A percentile compares a stretch with the other conserved stretches of the same genome.
These are phyloP conservation scores for Sapayoa aenigma DNA, from an alignment of 2,113 vertebrate genomes.

Conservation along the genomic window DNA sequence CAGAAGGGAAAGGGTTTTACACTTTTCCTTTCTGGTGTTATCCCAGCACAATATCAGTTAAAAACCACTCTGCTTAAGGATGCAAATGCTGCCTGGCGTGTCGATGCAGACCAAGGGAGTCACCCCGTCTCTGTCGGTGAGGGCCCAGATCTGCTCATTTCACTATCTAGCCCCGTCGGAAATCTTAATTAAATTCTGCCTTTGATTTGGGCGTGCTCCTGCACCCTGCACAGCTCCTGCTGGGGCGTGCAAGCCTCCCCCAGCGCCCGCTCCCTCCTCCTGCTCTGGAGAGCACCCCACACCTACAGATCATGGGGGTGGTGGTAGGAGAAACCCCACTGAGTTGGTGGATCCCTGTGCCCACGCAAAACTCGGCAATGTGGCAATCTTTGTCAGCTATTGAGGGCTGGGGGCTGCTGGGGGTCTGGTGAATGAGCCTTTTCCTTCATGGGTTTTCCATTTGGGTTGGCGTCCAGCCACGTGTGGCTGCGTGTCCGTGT, in stretches of 20 bases:
- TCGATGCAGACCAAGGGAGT: slow-evolving; percentile 15
- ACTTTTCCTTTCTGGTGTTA: background rate
- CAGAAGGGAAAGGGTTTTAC: background rate
- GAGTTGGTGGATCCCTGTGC: fast-evolving
- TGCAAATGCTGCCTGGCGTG: slow-evolving; percentile 28
- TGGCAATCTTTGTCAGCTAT: background rate
- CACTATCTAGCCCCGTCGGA: background rate
- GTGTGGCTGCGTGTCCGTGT: fast-evolving
- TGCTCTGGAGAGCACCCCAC: background rate
- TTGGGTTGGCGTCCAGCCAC: background rate
- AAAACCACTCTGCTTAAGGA: background rate
- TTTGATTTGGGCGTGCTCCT: slow-evolving; percentile 25
- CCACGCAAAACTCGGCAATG: fast-evolving
- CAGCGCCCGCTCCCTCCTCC: background rate
- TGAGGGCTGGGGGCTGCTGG: background rate
- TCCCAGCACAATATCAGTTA: background rate
- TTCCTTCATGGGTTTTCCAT: background rate
- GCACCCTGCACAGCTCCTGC: background rate
- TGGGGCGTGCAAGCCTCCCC: background rate
- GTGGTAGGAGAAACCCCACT: fast-evolving
- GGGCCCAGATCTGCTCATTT: slow-evolving; percentile 18
- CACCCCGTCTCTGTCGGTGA: background rate
- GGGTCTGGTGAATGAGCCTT: background rate
- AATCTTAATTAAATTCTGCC: slow-evolving; percentile 40
- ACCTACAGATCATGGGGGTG: background rate